phyloP scores from a whole-genome alignment of 92 coral and sea anemone genomes.

The Umimayanthus chanpuru region DNA sequence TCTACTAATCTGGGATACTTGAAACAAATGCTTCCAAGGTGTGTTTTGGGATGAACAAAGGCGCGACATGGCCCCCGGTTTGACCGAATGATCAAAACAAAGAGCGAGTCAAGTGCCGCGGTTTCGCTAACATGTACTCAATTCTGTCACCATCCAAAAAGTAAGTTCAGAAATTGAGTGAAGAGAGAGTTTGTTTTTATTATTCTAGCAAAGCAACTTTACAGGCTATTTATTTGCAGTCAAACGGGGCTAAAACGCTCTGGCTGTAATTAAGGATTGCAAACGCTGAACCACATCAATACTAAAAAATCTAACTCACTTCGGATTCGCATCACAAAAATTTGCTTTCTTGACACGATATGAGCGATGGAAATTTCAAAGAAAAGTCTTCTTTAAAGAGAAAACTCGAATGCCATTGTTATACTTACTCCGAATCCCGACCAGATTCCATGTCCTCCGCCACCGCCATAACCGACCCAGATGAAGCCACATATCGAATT shows the following conservation, averaged over 20 bases:
- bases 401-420: not conserved
- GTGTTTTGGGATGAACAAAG: not conserved
- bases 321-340: no score
- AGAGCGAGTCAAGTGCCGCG: not conserved
- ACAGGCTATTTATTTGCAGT: not conserved
- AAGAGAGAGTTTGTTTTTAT: no score
- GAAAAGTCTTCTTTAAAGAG: not conserved
- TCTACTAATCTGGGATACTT: not conserved
- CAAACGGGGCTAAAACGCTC: no score
- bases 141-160: not conserved
- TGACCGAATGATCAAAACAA: not conserved
- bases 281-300: not conserved
- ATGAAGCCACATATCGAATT: conserved; percentile 47
- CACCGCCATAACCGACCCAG: conserved; percentile 51
- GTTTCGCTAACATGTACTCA: not conserved
- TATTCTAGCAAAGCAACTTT: not conserved
- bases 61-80: not conserved
- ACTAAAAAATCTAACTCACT: no score
- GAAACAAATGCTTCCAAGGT: not conserved
- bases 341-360: not conserved
- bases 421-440: conserved; percentile 55
- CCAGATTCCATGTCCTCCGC: conserved; percentile 55
- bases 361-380: not conserved
- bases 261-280: not conserved
- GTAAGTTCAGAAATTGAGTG: not conserved